Evolutionary conservation across 2,113 vertebrate species (phyloP), one percentile per base, ranked within the genome.

Genomic region (Malurus cyaneus): DNA sequence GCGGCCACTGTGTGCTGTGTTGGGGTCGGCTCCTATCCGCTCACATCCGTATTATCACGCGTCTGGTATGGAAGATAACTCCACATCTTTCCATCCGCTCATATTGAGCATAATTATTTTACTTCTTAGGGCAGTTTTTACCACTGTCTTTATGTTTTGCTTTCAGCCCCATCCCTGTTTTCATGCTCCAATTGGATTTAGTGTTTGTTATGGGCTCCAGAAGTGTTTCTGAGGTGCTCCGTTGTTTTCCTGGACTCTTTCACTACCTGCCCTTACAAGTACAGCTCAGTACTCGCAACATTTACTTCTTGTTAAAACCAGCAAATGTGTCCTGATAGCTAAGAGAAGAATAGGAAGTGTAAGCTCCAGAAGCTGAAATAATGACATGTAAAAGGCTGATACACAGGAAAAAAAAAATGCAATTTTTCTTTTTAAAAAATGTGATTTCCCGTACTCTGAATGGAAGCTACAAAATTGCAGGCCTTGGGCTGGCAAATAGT

Each of bases 1-100:
- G 0, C 0, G 5, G 67, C 46, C 52, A 19, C 59, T 2, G 3
- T 2, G 4, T 26, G 76, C 54, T 1, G 0, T 0, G 0, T 26
- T 61, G 28, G 4, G 16, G 25, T n/a, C 1, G 1, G 57, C 78
- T 85, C 0, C 56, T 49, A 8, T 56, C 72, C 6, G 0, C 64
- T 74, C 10, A 1, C 69, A 23, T 74, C 72, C 4, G 1, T 2
- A 0, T 41, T 70, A 39, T 4, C 4, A 0, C 0, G 0, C 0
- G 1, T n/a, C 71, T 74, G 86, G 39, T n/a, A 11, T 18, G 53
- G 87, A 6, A 77, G 59, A 54, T 46, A 64, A 60, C 46, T 46
- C 64, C 32, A 8, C 46, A 2, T 49, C 80, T 47, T 20, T 23
- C 28, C 42, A 46, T 84, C 70, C 1, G 0, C 77, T 87, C 44